These are phyloP conservation scores for Dolichopus griseipennis DNA, from an alignment of 2,888 invertebrate genomes.

Conservation along the genomic window DNA sequence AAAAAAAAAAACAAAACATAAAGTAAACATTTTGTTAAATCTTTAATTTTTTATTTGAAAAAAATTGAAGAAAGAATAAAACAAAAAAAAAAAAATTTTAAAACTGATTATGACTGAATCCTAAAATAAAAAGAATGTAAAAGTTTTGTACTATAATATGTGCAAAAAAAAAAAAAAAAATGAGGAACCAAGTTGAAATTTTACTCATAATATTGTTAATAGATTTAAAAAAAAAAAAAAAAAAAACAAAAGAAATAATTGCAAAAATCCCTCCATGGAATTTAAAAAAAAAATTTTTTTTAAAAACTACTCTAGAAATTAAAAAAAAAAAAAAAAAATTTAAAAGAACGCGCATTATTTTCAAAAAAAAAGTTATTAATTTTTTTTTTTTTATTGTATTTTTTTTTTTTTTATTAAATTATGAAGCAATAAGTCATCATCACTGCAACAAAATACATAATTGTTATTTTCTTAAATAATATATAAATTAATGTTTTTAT, in stretches of 20 bases:
- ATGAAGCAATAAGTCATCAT: background rate
- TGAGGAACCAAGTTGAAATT: too few species aligned
- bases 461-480: background rate
- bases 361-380: background rate
- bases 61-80: too few species aligned
- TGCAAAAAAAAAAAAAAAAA: too few species aligned
- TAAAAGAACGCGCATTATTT: background rate
- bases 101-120: background rate
- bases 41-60: too few species aligned
- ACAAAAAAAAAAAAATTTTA: background rate
- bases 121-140: background rate
- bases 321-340: background rate
- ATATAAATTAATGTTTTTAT: background rate
- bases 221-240: background rate
- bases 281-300: background rate
- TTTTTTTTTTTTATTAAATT: background rate
- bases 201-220: too few species aligned
- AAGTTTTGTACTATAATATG: too few species aligned
- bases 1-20: too few species aligned
- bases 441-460: background rate
- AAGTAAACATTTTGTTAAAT: too few species aligned
- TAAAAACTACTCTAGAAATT: background rate
- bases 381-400: background rate
- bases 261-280: conserved; percentile 1
- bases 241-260: background rate